phyloP scores from a whole-genome alignment of 2,888 invertebrate species.

The Drosophila maculinotata region DNA sequence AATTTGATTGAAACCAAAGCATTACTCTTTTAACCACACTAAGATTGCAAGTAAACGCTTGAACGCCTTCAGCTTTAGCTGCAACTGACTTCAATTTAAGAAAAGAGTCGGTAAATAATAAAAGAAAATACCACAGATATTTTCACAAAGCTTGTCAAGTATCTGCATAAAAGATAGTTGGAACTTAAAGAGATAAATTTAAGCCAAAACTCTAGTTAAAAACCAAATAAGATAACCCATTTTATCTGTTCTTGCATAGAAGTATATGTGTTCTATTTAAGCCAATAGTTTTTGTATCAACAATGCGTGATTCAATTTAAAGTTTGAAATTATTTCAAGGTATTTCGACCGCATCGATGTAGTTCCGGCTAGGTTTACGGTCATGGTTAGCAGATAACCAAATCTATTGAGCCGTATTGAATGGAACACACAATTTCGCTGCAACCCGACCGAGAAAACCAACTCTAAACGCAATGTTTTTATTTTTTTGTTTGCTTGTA shows the following conservation, averaged over 20 bases:
- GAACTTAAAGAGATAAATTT: too few relatives aligned
- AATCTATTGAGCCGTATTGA: conserved; percentile 16
- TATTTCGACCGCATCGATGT: conserved; percentile 14
- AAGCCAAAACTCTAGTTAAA: too few relatives aligned
- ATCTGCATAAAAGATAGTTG: too few relatives aligned
- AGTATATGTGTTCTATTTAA: too few relatives aligned
- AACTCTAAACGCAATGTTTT: conserved; percentile 24
- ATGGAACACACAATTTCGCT: conserved; percentile 19
- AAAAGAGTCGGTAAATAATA: too few relatives aligned
- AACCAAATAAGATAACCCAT: too few relatives aligned
- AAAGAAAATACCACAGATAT: too few relatives aligned
- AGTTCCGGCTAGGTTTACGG: background rate
- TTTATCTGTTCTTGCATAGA: too few relatives aligned
- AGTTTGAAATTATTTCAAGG: conserved; percentile 1
- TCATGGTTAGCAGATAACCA: conserved; percentile 12
- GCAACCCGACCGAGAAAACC: conserved; percentile 21
- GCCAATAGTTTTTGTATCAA: background rate
- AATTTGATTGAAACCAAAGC: conserved; percentile 1
- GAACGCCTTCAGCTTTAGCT: background rate
- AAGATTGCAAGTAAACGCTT: background rate
- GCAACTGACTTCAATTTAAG: too few relatives aligned
- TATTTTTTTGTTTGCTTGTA: conserved; percentile 11
- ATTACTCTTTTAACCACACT: background rate
- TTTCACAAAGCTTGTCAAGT: too few relatives aligned
- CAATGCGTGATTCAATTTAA: background rate